Evolutionary conservation across 2,797 vertebrate species (phyloP), one percentile per base, ranked within the genome.

Genomic region (Aselliscus stoliczkanus): DNA sequence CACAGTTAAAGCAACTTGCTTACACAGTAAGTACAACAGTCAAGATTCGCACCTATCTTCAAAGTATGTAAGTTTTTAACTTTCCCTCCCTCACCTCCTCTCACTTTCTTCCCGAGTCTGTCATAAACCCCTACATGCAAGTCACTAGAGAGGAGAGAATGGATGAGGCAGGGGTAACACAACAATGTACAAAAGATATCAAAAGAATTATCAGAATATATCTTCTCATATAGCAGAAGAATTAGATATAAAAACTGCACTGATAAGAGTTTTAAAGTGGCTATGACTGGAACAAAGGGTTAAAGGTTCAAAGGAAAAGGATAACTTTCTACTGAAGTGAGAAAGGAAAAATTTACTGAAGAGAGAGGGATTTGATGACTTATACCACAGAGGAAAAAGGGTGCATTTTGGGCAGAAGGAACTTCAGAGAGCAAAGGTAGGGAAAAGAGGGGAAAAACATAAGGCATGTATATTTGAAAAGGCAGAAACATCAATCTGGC

Each of bases 281-380:
- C 81, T 81, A 72, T 54, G 15, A 69, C 11, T 86, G 21, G 21
- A 91, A 93, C 64, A 86, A 87, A 90, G n/a, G 25, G 34, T 81
- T 91, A 93, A 21, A 93, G 56, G 52, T 75, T 88, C 54, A 88
- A 58, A 83, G 11, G 42, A 96, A 56, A 77, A 92, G 92, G 34
- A 39, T 4, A 93, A 77, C 42, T 58, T 95, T 92, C 79, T 82
- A 50, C 70, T 75, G 31, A 21, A 60, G 34, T 85, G n/a, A 92
- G 64, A 20, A 93, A 79, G 17, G n/a, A 79, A 95, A n/a, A 94
- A 77, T 58, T 84, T 42, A 93, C 60, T 34, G 12, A 88, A 23
- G 7, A 73, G 18, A 25, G 67, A 95, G 27, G 8, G 23, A 95
- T 27, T 8, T 64, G 50, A 64, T 42, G 12, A 93, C 18, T 37